Base-by-base conservation (phyloP, 30 jellyfish, hydroid and myxozoan genomes). In the Haliclystus octoradiatus region DNA sequence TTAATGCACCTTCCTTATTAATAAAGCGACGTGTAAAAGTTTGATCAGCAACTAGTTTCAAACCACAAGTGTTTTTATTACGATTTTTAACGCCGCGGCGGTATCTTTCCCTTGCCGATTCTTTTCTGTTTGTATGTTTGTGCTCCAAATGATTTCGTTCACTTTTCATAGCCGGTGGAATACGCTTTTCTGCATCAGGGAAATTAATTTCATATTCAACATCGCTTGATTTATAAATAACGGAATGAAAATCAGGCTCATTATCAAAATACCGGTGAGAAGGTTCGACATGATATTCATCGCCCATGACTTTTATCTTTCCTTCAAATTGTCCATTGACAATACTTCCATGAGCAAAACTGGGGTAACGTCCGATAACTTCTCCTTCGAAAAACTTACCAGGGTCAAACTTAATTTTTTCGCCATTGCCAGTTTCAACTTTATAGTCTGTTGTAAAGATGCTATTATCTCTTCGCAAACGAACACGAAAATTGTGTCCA, bases 41-140 rank as follows among this genome's bases (percentile, higher is more conserved):
- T 53, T 86, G 96, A 53, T 86, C 96, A 2, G 96, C 92, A 62
- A 86, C 96, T 31, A 86, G 87, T 49, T 86, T 86, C 66, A 86
- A 71, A 19, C 68, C 70, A 70, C 96, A 86, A 5, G 96, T 86
- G 33, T 86, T 86, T 66, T 79, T 80, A 65, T 29, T 65, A 2
- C 76, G 66, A 66, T 86, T 86, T 63, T 69, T 79, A 15, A 79
- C 79, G 49, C 96, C 96, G 68, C 96, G 68, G 2, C 94, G 66
- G 66, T 67, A 31, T 51, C 96, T 64, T 3, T 79, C 65, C 62
- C 74, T 73, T 28, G 49, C 92, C 9, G 62, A 53, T 29, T 27
- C 65, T 26, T 22, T 26, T 26, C 33, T 76, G 23, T 75, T 92
- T n/a, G n/a, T n/a, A n/a, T n/a, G n/a, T n/a, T n/a, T n/a, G n/a